phyloP scores from a whole-genome alignment of 2,888 invertebrate species.

The Beris morrisii region DNA sequence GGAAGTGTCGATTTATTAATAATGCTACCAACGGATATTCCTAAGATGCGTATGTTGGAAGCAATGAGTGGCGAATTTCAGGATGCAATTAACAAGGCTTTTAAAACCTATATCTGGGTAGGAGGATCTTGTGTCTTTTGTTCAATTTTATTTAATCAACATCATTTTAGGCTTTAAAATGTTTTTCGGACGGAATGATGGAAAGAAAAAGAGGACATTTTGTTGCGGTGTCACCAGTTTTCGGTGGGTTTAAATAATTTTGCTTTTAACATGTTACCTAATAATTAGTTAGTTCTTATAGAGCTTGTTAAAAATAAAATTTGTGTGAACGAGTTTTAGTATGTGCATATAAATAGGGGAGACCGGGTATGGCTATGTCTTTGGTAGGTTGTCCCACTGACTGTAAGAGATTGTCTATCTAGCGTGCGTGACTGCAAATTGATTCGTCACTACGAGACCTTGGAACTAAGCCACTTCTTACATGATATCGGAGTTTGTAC shows the following conservation, averaged over 20 bases:
- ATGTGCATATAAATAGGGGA: no score
- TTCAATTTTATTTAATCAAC: background rate
- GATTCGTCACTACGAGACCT: no score
- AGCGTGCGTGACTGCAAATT: no score
- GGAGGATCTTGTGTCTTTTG: constrained; percentile 33
- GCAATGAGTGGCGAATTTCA: constrained; percentile 52
- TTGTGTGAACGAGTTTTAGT: no score
- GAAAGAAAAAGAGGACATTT: constrained; percentile 55
- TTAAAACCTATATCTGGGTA: constrained; percentile 57
- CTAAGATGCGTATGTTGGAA: constrained; percentile 46
- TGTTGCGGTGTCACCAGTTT: constrained; percentile 55
- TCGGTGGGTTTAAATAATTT: constrained; percentile 45
- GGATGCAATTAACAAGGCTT: constrained; percentile 55
- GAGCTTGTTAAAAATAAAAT: no score
- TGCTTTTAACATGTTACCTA: background rate
- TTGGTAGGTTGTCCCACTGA: no score
- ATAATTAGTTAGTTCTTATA: no score
- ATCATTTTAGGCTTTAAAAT: constrained; percentile 52
- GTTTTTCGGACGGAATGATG: constrained; percentile 57
- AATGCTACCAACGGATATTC: constrained; percentile 54
- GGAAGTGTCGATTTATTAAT: constrained; percentile 57
- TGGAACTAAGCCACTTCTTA: no score
- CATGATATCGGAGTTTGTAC: no score
- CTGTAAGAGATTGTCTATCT: no score
- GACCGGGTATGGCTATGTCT: no score